These are phyloP conservation scores for Chlorodrepanis virens DNA, from an alignment of 2,113 vertebrate genomes.

Conservation along the genomic window DNA sequence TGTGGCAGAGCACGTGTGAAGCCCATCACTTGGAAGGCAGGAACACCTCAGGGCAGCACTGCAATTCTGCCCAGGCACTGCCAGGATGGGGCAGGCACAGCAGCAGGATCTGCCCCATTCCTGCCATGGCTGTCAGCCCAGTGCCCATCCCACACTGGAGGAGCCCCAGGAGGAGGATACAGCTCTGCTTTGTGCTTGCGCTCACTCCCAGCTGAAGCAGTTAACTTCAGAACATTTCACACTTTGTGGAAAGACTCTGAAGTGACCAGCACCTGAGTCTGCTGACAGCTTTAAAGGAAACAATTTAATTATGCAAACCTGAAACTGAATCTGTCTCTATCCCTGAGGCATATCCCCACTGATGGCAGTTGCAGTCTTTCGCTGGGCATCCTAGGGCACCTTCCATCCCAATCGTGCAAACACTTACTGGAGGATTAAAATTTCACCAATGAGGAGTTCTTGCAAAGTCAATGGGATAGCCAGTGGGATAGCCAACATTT, in stretches of 20 bases:
- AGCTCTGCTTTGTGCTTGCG: neutral
- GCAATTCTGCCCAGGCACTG: rapidly evolving
- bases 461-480: neutral
- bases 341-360: neutral
- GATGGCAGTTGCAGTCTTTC: neutral
- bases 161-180: neutral
- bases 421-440: neutral
- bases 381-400: neutral
- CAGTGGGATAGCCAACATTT: neutral
- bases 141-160: rapidly evolving
- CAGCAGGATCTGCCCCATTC: neutral
- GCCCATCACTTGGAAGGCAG: neutral
- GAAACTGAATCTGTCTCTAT: neutral
- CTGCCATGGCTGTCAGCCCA: neutral
- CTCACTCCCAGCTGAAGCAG: neutral
- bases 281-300: conserved; percentile 29
- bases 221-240: neutral
- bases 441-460: neutral
- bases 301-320: neutral
- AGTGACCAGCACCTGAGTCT: neutral
- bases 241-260: neutral
- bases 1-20: rapidly evolving
- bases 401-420: neutral
- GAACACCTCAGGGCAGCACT: rapidly evolving
- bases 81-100: neutral